Conservation (phyloP, 2,888 invertebrate genomes). For the Charanyca ferruginea region DNA sequence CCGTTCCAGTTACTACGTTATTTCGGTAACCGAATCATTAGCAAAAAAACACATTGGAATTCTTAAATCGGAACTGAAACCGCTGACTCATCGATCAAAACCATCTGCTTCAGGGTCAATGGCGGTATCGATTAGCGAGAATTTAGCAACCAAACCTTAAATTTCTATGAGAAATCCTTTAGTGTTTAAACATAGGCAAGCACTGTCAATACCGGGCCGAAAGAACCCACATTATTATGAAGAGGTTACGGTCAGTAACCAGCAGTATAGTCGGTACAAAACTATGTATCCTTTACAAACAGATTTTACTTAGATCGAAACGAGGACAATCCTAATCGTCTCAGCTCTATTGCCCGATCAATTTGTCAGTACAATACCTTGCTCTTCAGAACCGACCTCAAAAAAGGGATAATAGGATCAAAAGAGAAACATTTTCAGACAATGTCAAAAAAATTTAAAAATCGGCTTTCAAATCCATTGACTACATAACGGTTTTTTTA, state of each 20-base stretch:
- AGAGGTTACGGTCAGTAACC: constrained; percentile 18
- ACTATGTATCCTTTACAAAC: constrained; percentile 36
- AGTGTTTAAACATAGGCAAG: background rate
- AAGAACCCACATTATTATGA: constrained; percentile 24
- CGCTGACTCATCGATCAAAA: constrained; percentile 48
- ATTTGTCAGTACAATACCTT: constrained; percentile 11
- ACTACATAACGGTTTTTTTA: background rate
- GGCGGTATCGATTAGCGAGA: constrained; percentile 23
- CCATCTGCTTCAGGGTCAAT: constrained; percentile 50
- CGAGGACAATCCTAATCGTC: constrained; percentile 26
- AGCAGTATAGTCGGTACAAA: constrained; percentile 10
- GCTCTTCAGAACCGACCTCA: background rate
- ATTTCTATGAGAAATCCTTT: constrained; percentile 6
- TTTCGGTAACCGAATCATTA: constrained; percentile 37
- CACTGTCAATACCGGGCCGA: constrained; percentile 1
- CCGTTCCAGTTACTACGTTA: constrained; percentile 29
- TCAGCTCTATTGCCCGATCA: constrained; percentile 11
- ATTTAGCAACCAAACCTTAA: constrained; percentile 8
- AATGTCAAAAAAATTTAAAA: background rate
- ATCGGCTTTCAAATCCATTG: background rate
- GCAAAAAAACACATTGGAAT: constrained; percentile 46
- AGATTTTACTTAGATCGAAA: constrained; percentile 28
- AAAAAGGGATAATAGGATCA: too few species aligned
- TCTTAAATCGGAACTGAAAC: constrained; percentile 42
- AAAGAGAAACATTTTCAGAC: background rate